phyloP scores from a whole-genome alignment of 2,797 vertebrate species.

The Lacerta agilis region DNA sequence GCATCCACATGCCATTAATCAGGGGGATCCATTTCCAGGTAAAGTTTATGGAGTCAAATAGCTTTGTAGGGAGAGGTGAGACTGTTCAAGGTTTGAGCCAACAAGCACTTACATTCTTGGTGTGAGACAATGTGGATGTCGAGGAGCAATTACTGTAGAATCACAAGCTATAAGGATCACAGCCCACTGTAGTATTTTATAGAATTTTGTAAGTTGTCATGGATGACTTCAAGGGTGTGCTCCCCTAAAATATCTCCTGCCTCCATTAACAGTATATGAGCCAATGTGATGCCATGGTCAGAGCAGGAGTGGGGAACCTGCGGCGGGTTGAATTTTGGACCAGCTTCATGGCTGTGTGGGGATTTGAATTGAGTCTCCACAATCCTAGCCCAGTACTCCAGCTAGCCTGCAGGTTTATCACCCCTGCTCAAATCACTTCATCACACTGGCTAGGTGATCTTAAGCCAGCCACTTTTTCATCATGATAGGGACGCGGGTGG shows the following conservation, averaged over 20 bases:
- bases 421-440: too few species aligned
- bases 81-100: neutral
- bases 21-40: neutral
- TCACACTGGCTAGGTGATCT: too few species aligned
- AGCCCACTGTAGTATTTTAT: neutral
- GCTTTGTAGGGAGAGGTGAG: neutral
- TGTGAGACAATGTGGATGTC: neutral
- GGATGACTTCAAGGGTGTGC: neutral
- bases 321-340: too few species aligned
- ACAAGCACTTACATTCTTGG: neutral
- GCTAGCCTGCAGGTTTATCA: too few species aligned
- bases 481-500: too few species aligned
- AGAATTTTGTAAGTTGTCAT: neutral
- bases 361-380: too few species aligned
- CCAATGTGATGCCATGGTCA: too few species aligned
- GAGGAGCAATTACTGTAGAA: neutral
- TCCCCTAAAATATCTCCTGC: neutral
- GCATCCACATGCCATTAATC: neutral
- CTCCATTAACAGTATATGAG: neutral
- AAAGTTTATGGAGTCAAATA: neutral
- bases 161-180: neutral
- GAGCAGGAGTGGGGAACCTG: too few species aligned
- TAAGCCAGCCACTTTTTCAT: too few species aligned
- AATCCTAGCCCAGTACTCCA: too few species aligned
- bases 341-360: too few species aligned